Evolutionary conservation across 2,888 invertebrate genomes (phyloP).

Genomic region (Altica lythri): DNA sequence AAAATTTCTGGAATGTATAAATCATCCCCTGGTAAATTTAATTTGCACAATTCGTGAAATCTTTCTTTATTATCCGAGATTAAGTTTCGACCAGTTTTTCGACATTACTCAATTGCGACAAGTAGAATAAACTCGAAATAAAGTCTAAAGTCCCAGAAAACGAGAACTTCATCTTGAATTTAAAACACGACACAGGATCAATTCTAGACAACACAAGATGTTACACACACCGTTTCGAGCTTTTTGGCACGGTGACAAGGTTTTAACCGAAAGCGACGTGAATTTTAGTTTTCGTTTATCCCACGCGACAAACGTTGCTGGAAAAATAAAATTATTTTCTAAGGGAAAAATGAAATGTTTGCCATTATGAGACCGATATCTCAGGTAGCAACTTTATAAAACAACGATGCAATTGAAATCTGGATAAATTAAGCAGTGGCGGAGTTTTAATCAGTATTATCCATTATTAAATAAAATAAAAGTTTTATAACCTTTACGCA

Average conservation of each 20-base stretch:
- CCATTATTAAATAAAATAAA: no score
- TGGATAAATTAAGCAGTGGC: conserved; percentile 28
- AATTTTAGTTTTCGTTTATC: conserved; percentile 18
- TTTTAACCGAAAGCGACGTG: conserved; percentile 10
- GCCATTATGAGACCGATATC: conserved; percentile 21
- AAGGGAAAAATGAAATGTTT: not conserved
- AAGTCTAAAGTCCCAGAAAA: conserved; percentile 5
- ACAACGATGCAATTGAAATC: conserved; percentile 12
- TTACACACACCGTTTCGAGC: conserved; percentile 12
- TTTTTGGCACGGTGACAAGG: conserved; percentile 16
- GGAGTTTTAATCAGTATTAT: conserved; percentile 10
- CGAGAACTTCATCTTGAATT: conserved; percentile 13
- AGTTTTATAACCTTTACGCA: no score
- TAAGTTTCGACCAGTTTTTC: not conserved
- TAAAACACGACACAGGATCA: conserved; percentile 14
- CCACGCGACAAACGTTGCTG: conserved; percentile 10
- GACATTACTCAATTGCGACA: conserved; percentile 7
- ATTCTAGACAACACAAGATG: conserved; percentile 13
- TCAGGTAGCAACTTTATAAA: conserved; percentile 36
- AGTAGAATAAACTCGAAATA: conserved; percentile 15
- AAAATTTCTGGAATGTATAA: no score
- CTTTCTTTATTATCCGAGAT: not conserved
- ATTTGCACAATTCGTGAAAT: not conserved
- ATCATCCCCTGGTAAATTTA: no score
- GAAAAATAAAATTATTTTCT: conserved; percentile 10